Percentiles rank a stretch among this genome's conserved stretches.
Evolutionary conservation across 1,140 invertebrate genomes (phyloP).

Genomic region (Aphis craccivora): DNA sequence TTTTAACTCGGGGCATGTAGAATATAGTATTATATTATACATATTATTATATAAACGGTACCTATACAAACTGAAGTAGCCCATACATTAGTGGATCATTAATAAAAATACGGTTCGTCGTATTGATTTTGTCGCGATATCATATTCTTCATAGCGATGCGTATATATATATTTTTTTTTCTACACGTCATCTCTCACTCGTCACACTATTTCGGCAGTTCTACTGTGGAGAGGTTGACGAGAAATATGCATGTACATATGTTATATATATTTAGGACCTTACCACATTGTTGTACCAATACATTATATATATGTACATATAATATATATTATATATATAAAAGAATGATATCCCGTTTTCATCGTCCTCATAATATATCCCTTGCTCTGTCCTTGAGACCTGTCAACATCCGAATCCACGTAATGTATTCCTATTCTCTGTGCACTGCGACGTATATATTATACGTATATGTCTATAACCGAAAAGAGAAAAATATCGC

Average conservation of each 20-base stretch:
- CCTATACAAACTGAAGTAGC: too few species aligned
- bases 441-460: neutral
- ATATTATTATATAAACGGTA: too few species aligned
- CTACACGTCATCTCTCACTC: neutral
- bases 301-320: neutral
- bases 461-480: neutral
- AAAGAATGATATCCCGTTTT: neutral
- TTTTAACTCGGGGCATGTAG: too few species aligned
- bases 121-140: too few species aligned
- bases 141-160: neutral
- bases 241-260: neutral
- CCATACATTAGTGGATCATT: too few species aligned
- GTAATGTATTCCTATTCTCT: neutral
- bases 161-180: neutral
- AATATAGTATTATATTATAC: too few species aligned
- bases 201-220: neutral
- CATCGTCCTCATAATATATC: neutral
- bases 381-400: neutral
- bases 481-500: neutral
- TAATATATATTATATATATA: neutral
- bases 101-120: too few species aligned
- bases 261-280: neutral
- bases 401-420: slow-evolving; percentile 2
- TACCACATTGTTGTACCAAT: slow-evolving; percentile 1
- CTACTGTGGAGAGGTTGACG: neutral